Evolutionary conservation across 2,888 invertebrate species (phyloP), one percentile per base, ranked within the genome.

Genomic region (Chouioia cunea): DNA sequence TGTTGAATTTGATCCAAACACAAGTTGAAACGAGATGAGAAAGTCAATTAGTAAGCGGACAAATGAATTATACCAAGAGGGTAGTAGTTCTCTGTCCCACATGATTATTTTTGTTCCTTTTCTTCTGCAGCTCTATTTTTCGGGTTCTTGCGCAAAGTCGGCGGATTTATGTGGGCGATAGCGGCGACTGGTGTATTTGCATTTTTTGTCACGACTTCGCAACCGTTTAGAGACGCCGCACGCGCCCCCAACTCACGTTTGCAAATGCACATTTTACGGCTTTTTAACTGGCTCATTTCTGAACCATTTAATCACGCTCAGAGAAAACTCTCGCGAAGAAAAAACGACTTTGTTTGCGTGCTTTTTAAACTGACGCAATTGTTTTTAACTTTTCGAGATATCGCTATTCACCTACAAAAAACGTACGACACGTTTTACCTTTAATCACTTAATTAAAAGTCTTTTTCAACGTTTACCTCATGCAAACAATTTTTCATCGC

Each of bases 41-140:
- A 64, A 69, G 56, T 69, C 64, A 64, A 69, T 64, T 59, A 64
- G 69, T 58, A n/a, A 58, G 44, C 52, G 52, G 36, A 58, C 52
- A 52, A 63, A 58, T 58, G 58, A 63, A 63, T 36, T 36, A 69
- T 69, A 63, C 63, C 23, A 60, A 50, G 36, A 15, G 48, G 50
- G 16, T 20, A 18, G 50, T 15, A 15, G 22, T 23, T 58, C 44
- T 22, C 36, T 6, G n/a, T n/a, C n/a, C n/a, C n/a, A n/a, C n/a
- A n/a, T n/a, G n/a, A n/a, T n/a, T n/a, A n/a, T n/a, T n/a, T n/a
- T n/a, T n/a, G n/a, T n/a, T 36, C 36, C 53, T 58, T 46, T 50
- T 2, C 36, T 27, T 27, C 18, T 27, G 12, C 22, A 36, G 36
- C 23, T 57, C 44, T 43, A 10, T 23, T 54, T 67, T 60, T 47